Conservation (phyloP, 1,140 invertebrate genomes). For the Drosophila eugracilis region DNA sequence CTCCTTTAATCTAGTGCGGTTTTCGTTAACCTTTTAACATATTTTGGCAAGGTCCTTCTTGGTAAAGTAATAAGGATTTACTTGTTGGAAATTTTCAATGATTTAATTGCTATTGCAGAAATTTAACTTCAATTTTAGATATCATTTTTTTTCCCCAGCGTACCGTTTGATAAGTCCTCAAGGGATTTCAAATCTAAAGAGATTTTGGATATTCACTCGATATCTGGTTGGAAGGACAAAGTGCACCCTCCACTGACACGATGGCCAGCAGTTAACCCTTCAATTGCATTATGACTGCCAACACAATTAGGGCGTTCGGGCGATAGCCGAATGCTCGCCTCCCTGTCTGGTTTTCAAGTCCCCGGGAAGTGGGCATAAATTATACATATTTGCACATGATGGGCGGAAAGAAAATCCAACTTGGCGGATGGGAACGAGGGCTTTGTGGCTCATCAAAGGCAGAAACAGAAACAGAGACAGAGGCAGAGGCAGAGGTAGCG, state of each 20-base stretch:
- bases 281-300: constrained; percentile 33
- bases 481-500: no score
- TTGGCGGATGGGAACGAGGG: background rate
- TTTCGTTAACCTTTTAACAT: no score
- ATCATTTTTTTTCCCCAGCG: no score
- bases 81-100: no score
- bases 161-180: no score
- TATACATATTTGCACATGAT: constrained; percentile 31
- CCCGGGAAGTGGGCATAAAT: constrained; percentile 17
- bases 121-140: no score
- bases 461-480: no score
- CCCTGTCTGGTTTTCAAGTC: background rate
- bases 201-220: background rate
- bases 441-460: background rate
- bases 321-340: constrained; percentile 17
- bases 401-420: background rate
- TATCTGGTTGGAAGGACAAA: background rate
- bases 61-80: no score
- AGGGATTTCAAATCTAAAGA: background rate
- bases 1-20: no score
- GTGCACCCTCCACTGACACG: background rate
- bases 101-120: no score
- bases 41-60: no score
- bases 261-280: constrained; percentile 9
- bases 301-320: constrained; percentile 33